phyloP scores from a whole-genome alignment of 2,888 invertebrate species.

The Phania funesta region DNA sequence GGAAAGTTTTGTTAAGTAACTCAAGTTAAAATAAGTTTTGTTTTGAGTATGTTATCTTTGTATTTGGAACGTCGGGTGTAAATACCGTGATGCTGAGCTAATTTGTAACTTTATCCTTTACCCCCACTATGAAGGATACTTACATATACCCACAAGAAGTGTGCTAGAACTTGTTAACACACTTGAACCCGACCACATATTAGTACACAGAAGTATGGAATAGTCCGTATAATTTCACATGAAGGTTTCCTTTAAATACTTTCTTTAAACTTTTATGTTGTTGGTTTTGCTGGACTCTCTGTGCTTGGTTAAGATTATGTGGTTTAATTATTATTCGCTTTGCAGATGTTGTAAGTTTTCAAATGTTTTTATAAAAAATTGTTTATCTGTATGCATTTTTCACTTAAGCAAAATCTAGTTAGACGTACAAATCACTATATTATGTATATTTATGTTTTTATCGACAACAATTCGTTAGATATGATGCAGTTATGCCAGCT shows the following conservation, averaged over 20 bases:
- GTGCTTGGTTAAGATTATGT: background rate
- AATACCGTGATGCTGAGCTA: constrained; percentile 61
- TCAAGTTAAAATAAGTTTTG: constrained; percentile 56
- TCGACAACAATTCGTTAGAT: too few species aligned
- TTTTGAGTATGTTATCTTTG: constrained; percentile 59
- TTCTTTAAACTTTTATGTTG: background rate
- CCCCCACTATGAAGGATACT: background rate
- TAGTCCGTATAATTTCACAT: constrained; percentile 44
- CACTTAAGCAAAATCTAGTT: too few species aligned
- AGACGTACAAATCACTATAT: too few species aligned
- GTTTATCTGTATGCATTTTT: too few species aligned
- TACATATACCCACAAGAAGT: background rate
- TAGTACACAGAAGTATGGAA: background rate
- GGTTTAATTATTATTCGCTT: background rate
- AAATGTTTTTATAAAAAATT: constrained; percentile 42
- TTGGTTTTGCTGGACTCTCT: background rate
- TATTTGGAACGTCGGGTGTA: constrained; percentile 63
- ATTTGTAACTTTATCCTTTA: constrained; percentile 64
- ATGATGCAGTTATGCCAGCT: too few species aligned
- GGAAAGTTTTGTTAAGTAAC: constrained; percentile 52
- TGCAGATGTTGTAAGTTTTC: constrained; percentile 39
- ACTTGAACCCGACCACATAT: background rate
- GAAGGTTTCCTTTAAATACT: constrained; percentile 43
- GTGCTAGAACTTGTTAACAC: background rate
- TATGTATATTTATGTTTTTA: too few species aligned